These are phyloP conservation scores for Oncorhynchus nerka DNA, from an alignment of 2,113 vertebrate genomes.

Conservation along the genomic window DNA sequence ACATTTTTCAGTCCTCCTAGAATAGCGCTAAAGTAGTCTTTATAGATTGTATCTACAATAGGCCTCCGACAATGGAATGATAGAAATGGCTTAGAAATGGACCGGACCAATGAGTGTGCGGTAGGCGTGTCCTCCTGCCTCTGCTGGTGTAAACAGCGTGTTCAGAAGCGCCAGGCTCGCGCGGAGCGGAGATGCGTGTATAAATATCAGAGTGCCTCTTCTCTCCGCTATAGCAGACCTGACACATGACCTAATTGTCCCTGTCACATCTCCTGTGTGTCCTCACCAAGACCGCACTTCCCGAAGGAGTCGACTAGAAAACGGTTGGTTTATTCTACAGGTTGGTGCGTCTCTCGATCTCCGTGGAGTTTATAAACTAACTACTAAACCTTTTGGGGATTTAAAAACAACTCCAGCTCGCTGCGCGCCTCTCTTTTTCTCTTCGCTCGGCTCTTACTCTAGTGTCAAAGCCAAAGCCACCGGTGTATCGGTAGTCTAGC, in stretches of 20 bases:
- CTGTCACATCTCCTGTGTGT: slow-evolving; percentile 26
- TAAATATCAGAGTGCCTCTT: slow-evolving; percentile 46
- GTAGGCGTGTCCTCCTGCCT: slow-evolving; percentile 67
- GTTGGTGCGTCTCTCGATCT: slow-evolving; percentile 35
- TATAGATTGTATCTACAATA: too few relatives aligned
- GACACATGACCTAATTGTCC: slow-evolving; percentile 30
- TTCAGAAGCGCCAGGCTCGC: slow-evolving; percentile 36
- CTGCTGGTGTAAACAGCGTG: slow-evolving; percentile 73
- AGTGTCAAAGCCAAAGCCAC: slow-evolving; percentile 44
- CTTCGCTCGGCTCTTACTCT: background rate
- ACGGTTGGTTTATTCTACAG: slow-evolving; percentile 34
- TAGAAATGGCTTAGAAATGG: background rate
- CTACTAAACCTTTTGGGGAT: slow-evolving; percentile 15
- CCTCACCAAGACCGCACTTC: slow-evolving; percentile 6
- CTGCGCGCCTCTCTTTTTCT: background rate
- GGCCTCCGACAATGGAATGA: slow-evolving; percentile 5
- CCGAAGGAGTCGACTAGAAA: slow-evolving; percentile 5
- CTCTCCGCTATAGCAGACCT: slow-evolving; percentile 23
- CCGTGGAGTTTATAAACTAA: slow-evolving; percentile 17
- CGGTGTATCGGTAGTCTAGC: slow-evolving; percentile 41
- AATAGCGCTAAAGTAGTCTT: too few relatives aligned
- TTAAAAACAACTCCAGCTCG: slow-evolving; percentile 1
- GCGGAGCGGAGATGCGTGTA: slow-evolving; percentile 41
- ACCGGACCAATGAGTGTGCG: slow-evolving; percentile 45
- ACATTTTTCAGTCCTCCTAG: too few relatives aligned